These are phyloP conservation scores for Sinocyclocheilus rhinocerous DNA, from an alignment of 2,113 vertebrate species.

Conservation along the genomic window DNA sequence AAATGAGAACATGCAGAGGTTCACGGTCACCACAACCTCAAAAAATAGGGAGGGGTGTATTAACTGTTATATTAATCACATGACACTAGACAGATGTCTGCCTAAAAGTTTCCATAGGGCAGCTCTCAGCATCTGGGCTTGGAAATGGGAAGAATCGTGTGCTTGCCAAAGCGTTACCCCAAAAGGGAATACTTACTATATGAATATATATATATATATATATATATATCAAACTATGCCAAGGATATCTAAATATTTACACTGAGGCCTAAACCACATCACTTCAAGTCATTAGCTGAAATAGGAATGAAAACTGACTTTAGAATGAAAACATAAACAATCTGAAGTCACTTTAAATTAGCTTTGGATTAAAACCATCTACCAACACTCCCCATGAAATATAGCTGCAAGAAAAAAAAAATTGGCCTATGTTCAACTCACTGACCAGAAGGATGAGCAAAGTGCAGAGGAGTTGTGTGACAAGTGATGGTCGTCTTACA, in stretches of 20 bases:
- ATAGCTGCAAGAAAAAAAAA: neutral
- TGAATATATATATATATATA: neutral
- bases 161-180: slow-evolving; percentile 18
- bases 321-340: neutral
- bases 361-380: neutral
- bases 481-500: neutral
- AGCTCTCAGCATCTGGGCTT: slow-evolving; percentile 3
- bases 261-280: slow-evolving; percentile 27
- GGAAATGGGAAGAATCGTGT: neutral
- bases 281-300: slow-evolving; percentile 7
- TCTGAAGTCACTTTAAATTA: neutral
- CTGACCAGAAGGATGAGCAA: neutral
- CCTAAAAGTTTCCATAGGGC: slow-evolving; percentile 33
- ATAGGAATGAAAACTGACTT: neutral
- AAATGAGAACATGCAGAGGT: slow-evolving; percentile 40
- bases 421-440: no score
- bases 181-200: slow-evolving; percentile 9
- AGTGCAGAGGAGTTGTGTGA: no score
- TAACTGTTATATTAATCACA: slow-evolving; percentile 47
- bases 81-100: neutral
- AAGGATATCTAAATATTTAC: slow-evolving; percentile 19
- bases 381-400: neutral
- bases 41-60: slow-evolving; percentile 22
- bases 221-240: neutral
- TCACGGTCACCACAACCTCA: slow-evolving; percentile 49